Conservation (phyloP, 2,888 invertebrate genomes). For the Ormyrus rosae region DNA sequence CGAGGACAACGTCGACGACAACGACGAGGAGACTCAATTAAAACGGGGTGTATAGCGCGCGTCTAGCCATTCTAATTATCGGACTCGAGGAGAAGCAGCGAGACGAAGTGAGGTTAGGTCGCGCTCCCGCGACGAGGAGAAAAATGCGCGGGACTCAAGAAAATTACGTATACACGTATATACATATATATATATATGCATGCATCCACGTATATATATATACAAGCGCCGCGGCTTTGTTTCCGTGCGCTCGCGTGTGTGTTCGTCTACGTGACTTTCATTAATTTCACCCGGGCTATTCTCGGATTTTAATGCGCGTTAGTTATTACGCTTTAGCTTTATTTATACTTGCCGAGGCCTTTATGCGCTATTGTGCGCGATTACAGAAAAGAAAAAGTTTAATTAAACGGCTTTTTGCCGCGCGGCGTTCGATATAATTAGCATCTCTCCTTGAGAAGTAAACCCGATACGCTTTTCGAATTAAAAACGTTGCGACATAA, state of each 20-base stretch:
- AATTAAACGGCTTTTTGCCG: conserved; percentile 31
- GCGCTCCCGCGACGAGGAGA: conserved; percentile 1
- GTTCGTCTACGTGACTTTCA: conserved; percentile 32
- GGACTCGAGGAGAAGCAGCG: conserved; percentile 21
- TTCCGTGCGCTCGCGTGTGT: neutral
- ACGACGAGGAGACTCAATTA: conserved; percentile 51
- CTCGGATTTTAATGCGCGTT: conserved; percentile 11
- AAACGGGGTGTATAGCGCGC: conserved; percentile 14
- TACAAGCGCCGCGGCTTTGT: neutral
- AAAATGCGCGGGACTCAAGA: neutral
- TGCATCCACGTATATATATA: neutral
- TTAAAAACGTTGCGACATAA: conserved; percentile 16
- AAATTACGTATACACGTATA: too few species aligned
- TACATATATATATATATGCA: too few species aligned
- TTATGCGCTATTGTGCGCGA: conserved; percentile 1
- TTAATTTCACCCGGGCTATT: conserved; percentile 39
- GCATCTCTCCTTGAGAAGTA: conserved; percentile 1
- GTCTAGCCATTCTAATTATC: conserved; percentile 52
- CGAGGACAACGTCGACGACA: conserved; percentile 22
- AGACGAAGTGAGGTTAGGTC: neutral
- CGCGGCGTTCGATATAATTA: conserved; percentile 20
- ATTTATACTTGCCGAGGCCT: neutral
- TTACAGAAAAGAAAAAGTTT: conserved; percentile 15
- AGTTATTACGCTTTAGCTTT: conserved; percentile 27
- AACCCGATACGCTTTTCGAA: conserved; percentile 21